phyloP scores from a whole-genome alignment of 1,140 invertebrate genomes.

The Saccostrea cuccullata region DNA sequence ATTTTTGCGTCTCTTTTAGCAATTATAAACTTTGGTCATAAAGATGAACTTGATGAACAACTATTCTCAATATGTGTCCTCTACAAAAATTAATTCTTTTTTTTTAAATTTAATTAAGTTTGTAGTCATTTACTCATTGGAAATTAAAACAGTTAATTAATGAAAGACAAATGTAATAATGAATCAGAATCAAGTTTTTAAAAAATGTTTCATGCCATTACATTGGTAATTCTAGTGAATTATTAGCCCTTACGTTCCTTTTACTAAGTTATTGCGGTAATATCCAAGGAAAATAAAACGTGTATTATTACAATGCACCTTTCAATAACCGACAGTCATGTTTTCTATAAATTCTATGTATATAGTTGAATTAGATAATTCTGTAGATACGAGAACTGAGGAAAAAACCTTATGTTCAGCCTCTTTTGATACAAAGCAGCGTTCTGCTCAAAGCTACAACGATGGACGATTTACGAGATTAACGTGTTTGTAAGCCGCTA shows the following conservation, averaged over 20 bases:
- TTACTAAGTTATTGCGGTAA: background rate
- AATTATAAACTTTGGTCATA: no score
- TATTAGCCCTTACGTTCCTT: background rate
- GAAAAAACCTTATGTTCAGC: background rate
- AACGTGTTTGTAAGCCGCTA: background rate
- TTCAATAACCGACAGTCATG: background rate
- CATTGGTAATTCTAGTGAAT: no score
- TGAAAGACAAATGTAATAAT: no score
- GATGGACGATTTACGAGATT: constrained; percentile 28
- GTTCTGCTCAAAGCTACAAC: background rate
- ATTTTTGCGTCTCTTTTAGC: no score
- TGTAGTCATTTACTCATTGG: no score
- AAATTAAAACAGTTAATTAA: no score
- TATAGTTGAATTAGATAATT: constrained; percentile 7
- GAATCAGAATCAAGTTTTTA: no score
- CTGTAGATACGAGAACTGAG: background rate
- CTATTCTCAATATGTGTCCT: no score
- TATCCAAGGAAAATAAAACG: background rate
- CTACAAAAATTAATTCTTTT: no score
- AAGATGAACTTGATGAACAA: no score
- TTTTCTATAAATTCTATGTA: background rate
- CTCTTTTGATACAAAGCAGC: constrained; percentile 3
- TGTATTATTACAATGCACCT: background rate
- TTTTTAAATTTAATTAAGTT: no score
- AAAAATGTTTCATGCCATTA: no score